Evolutionary conservation across 2,888 invertebrate species (phyloP).

Genomic region (Sphinx pinastri): DNA sequence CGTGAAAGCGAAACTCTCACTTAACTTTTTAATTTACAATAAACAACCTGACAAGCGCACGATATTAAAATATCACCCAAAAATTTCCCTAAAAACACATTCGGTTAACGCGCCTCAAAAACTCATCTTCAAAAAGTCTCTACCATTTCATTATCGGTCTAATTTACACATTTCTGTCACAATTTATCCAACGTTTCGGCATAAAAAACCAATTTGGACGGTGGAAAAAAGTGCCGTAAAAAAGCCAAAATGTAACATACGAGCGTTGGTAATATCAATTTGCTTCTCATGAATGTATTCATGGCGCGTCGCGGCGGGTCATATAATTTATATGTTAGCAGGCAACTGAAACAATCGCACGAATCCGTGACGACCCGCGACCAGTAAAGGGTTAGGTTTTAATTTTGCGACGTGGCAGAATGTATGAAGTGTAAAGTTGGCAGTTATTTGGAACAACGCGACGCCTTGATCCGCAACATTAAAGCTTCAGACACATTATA

Average conservation of each 20-base stretch:
- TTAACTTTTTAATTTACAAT: conserved; percentile 16
- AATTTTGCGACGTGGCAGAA: too few relatives aligned
- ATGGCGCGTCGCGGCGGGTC: conserved; percentile 73
- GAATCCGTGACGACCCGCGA: conserved; percentile 62
- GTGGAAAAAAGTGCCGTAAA: conserved; percentile 56
- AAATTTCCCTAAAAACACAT: conserved; percentile 18
- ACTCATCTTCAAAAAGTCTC: conserved; percentile 16
- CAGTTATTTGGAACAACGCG: too few relatives aligned
- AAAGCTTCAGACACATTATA: too few relatives aligned
- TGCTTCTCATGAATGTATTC: conserved; percentile 81
- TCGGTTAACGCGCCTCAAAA: background rate
- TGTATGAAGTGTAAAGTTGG: too few relatives aligned
- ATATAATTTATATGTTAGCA: conserved; percentile 82
- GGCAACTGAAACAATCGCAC: conserved; percentile 73
- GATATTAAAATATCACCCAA: conserved; percentile 18
- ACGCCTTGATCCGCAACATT: too few relatives aligned
- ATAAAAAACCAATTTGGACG: conserved; percentile 76
- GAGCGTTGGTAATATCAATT: conserved; percentile 79
- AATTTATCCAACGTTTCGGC: conserved; percentile 62
- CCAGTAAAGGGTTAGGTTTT: background rate
- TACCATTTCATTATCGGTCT: conserved; percentile 58
- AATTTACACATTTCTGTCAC: conserved; percentile 78
- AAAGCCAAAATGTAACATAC: conserved; percentile 73
- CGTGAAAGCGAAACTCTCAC: conserved; percentile 10
- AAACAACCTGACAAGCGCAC: conserved; percentile 5